Base-by-base conservation (phyloP, 2,113 vertebrate species). In the Gambusia holbrooki region DNA sequence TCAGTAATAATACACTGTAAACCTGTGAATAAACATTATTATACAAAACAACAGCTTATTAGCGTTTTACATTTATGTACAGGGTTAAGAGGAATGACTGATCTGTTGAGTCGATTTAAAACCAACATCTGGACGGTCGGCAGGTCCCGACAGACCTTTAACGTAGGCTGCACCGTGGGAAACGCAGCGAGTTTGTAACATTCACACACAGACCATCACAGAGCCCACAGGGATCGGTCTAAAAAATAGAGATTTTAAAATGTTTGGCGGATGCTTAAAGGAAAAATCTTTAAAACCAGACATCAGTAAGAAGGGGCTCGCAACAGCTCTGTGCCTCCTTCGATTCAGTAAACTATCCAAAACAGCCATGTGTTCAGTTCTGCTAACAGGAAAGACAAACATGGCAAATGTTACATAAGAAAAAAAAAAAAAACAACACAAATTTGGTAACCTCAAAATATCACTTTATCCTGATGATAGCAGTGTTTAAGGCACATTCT, bases 401-500 rank as follows among this genome's bases (percentile, higher is more conserved):
- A 35, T 66, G 40, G 42, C 61, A 66, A 58, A 40, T 67, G 58
- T 35, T 69, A 45, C 64, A 73, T 69, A 14, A 51, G 40, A 79
- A 33, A 33, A 65, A 30, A 2, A 51, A 0, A 30, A 30, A 83
- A 79, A 73, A 37, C 7, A 8, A 51, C 22, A 63, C 76, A 74
- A 62, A 71, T 73, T 28, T 75, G 81, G 78, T 81, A 87, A 91
- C 86, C 78, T 48, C 83, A 67, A 74, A 82, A 60, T 0, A 61
- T 71, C 73, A 79, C 62, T 69, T 45, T 79, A 68, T 64, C 84
- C 74, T 74, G 77, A 71, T 72, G 73, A 77, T 66, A 81, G 83
- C 85, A 90, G 93, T 93, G 81, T 85, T 84, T 91, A 94, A 94
- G 93, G 93, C 93, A 94, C 93, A 86, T 73, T 77, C 71, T 75